These are phyloP conservation scores for Ctenodactylus gundi DNA, from an alignment of 2,113 vertebrate genomes.

Conservation along the genomic window DNA sequence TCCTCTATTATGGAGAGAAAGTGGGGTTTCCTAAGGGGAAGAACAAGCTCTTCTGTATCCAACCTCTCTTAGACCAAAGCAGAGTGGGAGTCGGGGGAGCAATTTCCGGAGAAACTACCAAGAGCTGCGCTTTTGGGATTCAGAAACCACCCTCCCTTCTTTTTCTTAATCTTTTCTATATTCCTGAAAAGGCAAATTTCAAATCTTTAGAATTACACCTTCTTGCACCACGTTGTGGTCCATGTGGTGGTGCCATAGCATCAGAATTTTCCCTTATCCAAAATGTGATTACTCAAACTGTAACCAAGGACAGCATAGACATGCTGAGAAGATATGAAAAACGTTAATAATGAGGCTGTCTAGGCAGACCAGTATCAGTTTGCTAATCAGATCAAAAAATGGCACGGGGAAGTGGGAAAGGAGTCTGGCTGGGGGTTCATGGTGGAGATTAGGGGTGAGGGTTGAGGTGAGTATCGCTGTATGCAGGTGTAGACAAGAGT, in stretches of 20 bases:
- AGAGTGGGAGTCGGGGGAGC: background rate
- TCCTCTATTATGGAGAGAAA: background rate
- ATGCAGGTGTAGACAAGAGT: accelerated
- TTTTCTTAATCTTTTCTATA: background rate
- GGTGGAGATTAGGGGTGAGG: too few species aligned
- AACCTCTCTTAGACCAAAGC: background rate
- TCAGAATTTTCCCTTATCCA: background rate
- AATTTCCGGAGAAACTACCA: background rate
- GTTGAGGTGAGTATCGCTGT: background rate
- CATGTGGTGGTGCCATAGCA: accelerated
- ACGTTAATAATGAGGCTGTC: background rate
- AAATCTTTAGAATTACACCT: background rate
- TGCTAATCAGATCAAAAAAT: background rate
- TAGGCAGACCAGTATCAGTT: background rate
- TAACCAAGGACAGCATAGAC: background rate
- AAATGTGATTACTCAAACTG: background rate
- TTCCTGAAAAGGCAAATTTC: background rate
- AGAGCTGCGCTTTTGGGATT: background rate
- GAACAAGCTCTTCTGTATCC: background rate
- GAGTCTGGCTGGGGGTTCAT: background rate
- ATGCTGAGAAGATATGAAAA: background rate
- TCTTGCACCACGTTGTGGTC: accelerated
- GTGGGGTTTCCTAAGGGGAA: background rate
- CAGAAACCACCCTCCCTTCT: background rate
- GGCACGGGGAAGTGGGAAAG: background rate